These are phyloP conservation scores for Amphiduros pacificus DNA, from an alignment of 2,888 invertebrate species.

Conservation along the genomic window DNA sequence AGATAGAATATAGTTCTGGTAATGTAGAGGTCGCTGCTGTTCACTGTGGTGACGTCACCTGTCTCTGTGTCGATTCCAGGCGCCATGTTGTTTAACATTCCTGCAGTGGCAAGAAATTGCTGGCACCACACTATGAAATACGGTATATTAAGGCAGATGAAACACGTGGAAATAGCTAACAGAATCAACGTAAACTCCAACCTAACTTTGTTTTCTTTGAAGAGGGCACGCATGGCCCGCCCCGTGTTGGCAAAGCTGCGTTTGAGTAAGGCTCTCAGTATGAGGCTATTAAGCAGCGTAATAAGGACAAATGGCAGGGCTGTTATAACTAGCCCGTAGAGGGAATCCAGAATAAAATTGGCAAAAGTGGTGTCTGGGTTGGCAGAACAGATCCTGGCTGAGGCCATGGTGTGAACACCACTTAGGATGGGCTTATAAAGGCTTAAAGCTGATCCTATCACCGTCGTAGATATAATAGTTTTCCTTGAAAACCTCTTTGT, in stretches of 20 bases:
- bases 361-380: slow-evolving; percentile 32
- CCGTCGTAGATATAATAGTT: slow-evolving; percentile 36
- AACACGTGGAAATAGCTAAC: slow-evolving; percentile 50
- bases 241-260: slow-evolving; percentile 16
- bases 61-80: neutral
- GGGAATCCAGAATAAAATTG: slow-evolving; percentile 47
- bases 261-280: slow-evolving; percentile 42
- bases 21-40: neutral
- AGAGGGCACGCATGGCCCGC: neutral
- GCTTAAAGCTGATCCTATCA: slow-evolving; percentile 34
- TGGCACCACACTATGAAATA: slow-evolving; percentile 48
- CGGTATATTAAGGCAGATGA: slow-evolving; percentile 50
- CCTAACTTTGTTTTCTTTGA: slow-evolving; percentile 19
- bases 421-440: slow-evolving; percentile 47
- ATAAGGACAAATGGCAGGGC: slow-evolving; percentile 26
- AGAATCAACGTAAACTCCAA: slow-evolving; percentile 51
- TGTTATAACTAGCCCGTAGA: slow-evolving; percentile 38
- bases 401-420: slow-evolving; percentile 15
- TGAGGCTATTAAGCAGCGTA: slow-evolving; percentile 42
- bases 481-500: slow-evolving; percentile 40
- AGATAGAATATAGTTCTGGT: slow-evolving; percentile 23
- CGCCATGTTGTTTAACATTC: neutral
- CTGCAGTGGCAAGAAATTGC: slow-evolving; percentile 5
- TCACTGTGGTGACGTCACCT: neutral
- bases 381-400: slow-evolving; percentile 35